These are phyloP conservation scores for Siphlonurus alternatus DNA, from an alignment of 2,888 invertebrate species.

Conservation along the genomic window DNA sequence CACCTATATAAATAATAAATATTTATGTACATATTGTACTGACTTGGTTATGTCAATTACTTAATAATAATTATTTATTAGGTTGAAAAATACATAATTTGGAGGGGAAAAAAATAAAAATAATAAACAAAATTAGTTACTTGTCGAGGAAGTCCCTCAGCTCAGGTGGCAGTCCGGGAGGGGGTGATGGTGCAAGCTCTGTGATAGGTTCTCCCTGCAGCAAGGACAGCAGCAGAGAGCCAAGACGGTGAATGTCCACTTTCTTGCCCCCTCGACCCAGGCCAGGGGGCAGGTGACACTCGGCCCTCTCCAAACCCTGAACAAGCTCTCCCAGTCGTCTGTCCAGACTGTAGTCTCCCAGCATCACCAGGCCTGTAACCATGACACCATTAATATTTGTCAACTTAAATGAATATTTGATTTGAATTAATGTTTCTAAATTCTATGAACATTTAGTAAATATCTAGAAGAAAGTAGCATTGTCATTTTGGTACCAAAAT, in stretches of 20 bases:
- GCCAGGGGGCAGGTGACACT: conserved; percentile 25
- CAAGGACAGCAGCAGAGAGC: conserved; percentile 47
- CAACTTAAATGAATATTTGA: conserved; percentile 10
- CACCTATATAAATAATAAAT: no score
- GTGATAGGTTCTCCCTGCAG: conserved; percentile 34
- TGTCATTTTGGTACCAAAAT: no score
- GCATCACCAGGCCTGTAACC: conserved; percentile 31
- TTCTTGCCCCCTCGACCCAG: conserved; percentile 40
- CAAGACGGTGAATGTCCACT: conserved; percentile 56
- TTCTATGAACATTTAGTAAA: no score
- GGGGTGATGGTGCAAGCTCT: conserved; percentile 37
- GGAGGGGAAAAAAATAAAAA: no score
- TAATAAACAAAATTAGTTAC: conserved; percentile 27
- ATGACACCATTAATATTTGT: conserved; percentile 6
- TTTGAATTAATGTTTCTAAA: no score
- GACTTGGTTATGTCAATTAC: no score
- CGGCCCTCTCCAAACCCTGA: conserved; percentile 17
- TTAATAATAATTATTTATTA: no score
- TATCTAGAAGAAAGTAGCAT: no score
- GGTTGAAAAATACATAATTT: no score
- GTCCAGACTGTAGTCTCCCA: conserved; percentile 55
- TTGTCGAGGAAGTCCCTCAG: conserved; percentile 56
- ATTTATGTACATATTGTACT: no score
- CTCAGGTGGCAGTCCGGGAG: conserved; percentile 36
- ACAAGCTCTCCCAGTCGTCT: conserved; percentile 42